phyloP scores from a whole-genome alignment of 2,113 vertebrate species.

The Chaetodon trifascialis region DNA sequence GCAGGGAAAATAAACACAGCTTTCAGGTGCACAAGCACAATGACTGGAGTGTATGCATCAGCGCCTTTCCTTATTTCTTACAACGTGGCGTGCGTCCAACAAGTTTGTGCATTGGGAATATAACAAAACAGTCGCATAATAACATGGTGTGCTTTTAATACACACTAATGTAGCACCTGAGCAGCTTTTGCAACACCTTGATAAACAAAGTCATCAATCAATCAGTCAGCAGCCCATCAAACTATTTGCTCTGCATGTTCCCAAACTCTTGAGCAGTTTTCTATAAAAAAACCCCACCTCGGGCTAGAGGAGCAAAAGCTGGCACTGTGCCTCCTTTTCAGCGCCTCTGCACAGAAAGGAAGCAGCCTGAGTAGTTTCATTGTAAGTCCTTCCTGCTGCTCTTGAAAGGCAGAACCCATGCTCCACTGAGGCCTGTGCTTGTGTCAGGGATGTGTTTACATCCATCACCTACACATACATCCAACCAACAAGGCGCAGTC shows the following conservation, averaged over 20 bases:
- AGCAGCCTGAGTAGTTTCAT: constrained; percentile 69
- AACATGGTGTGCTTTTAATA: constrained; percentile 40
- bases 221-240: constrained; percentile 69
- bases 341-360: constrained; percentile 65
- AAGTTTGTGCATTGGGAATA: constrained; percentile 18
- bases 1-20: constrained; percentile 65
- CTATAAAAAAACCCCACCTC: constrained; percentile 74
- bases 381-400: constrained; percentile 72
- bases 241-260: constrained; percentile 56
- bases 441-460: constrained; percentile 40
- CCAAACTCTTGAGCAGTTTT: constrained; percentile 38
- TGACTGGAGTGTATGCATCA: constrained; percentile 45
- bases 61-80: constrained; percentile 7
- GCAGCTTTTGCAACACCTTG: constrained; percentile 53
- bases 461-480: constrained; percentile 7
- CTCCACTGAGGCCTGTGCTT: constrained; percentile 31
- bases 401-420: constrained; percentile 49
- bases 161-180: constrained; percentile 58
- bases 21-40: constrained; percentile 71
- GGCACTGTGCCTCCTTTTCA: constrained; percentile 62
- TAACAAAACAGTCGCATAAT: constrained; percentile 32
- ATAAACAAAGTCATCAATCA: constrained; percentile 73
- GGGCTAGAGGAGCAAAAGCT: constrained; percentile 69
- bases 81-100: not conserved
- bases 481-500: constrained; percentile 13